A percentile compares a stretch with the other conserved stretches of the same genome.
phyloP scores from a whole-genome alignment of 1,140 invertebrate genomes.

The Drosophila cardini region DNA sequence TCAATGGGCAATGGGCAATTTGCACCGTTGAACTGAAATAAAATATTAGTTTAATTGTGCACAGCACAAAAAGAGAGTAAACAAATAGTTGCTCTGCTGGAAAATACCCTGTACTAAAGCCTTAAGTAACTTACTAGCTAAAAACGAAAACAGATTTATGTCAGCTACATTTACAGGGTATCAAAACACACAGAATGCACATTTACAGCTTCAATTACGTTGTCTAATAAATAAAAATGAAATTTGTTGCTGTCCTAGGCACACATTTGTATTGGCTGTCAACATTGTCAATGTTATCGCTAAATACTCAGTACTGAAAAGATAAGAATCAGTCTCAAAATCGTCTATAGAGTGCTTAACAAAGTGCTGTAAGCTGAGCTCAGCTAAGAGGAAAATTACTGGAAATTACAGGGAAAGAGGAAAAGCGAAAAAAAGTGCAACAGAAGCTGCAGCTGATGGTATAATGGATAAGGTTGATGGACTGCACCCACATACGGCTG shows the following conservation, averaged over 20 bases:
- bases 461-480: slow-evolving; percentile 34
- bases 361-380: slow-evolving; percentile 2
- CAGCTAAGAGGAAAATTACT: slow-evolving; percentile 53
- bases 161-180: slow-evolving; percentile 8
- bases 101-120: background rate
- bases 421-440: slow-evolving; percentile 38
- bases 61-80: slow-evolving; percentile 9
- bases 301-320: slow-evolving; percentile 13
- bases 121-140: background rate
- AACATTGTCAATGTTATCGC: slow-evolving; percentile 69
- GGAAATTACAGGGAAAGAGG: slow-evolving; percentile 38
- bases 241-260: slow-evolving; percentile 67
- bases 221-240: slow-evolving; percentile 36
- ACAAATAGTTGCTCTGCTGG: background rate
- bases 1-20: slow-evolving; percentile 68
- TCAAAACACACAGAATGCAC: background rate
- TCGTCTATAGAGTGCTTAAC: background rate
- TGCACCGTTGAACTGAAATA: slow-evolving; percentile 52
- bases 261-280: slow-evolving; percentile 79
- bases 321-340: slow-evolving; percentile 26
- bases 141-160: too few relatives aligned
- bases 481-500: slow-evolving; percentile 44
- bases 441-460: slow-evolving; percentile 38
- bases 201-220: slow-evolving; percentile 46
- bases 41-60: slow-evolving; percentile 59